Evolutionary conservation across 2,888 invertebrate species (phyloP), one percentile per base, ranked within the genome.

Genomic region (Argyra leucocephala): DNA sequence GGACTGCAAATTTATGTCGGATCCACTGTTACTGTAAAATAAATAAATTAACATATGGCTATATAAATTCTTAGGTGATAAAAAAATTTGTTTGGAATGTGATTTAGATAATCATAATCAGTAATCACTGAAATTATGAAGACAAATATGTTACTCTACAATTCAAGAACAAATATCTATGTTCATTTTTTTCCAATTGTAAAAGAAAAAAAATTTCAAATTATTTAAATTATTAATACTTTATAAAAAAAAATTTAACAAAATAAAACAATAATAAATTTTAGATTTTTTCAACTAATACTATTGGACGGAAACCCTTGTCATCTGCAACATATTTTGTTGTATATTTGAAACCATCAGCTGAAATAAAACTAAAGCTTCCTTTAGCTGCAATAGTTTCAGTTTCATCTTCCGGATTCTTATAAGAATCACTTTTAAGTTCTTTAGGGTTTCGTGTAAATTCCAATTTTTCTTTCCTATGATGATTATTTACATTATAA

Each of bases 261-360:
- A 37, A 37, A 37, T 12, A 48, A n/a, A 31, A 31, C 31, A 48
- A 1, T 48, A 9, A 48, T 48, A 15, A n/a, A 12, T 3, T 3
- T 48, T 48, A 48, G 18, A 48, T 48, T 48, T 48, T 48, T 48
- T 48, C 48, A 9, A 48, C 48, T 48, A 48, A 48, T 48, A 48
- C 48, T 18, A 48, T 48, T 18, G 48, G 48, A 18, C 48, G 48
- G 15, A 48, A 48, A 5, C 48, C 48, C 18, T 48, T 48, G 18
- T 48, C 18, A 48, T 48, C 48, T 18, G 48, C 48, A 48, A 48
- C 18, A 48, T 48, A 48, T 48, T 48, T 48, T 48, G 48, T 48
- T 48, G 79, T 80, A 71, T 83, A 83, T 36, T 81, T 80, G 66
- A 80, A 78, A 22, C 84, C 84, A 75, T 85, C 84, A 24, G 80